A percentile compares a stretch with the other conserved stretches of the same genome.
phyloP scores from a whole-genome alignment of 2,797 vertebrate genomes.

The Hemitrygon akajei region DNA sequence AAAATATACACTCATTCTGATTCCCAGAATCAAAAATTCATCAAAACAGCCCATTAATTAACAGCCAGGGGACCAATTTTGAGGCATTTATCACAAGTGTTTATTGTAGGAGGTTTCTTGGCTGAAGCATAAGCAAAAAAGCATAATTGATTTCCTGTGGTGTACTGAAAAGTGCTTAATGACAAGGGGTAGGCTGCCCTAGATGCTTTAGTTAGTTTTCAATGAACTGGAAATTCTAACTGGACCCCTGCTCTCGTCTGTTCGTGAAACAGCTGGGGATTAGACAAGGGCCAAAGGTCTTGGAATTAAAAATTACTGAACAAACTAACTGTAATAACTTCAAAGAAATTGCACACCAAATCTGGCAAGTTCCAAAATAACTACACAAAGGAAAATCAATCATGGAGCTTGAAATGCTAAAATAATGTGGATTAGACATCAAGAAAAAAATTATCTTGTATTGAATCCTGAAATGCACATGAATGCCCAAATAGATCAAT shows the following conservation, averaged over 20 bases:
- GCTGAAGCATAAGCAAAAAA: neutral
- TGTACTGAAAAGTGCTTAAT: neutral
- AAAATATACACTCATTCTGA: neutral
- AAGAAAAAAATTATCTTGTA: neutral
- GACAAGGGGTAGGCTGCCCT: neutral
- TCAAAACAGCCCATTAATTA: neutral
- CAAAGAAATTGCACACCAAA: neutral
- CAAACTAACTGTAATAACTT: constrained; percentile 16
- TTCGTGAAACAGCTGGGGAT: neutral
- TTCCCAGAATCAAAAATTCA: neutral
- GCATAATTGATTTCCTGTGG: neutral
- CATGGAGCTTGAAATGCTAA: neutral
- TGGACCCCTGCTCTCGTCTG: neutral
- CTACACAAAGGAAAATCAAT: neutral
- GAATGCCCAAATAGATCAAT: neutral
- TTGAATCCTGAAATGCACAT: neutral
- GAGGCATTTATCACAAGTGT: neutral
- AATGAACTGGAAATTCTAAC: constrained; percentile 8
- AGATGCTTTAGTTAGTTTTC: neutral
- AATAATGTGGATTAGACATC: neutral
- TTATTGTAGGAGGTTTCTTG: neutral
- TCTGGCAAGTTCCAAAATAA: neutral
- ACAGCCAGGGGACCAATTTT: neutral
- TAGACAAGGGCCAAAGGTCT: neutral
- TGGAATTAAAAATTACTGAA: constrained; percentile 3